phyloP scores from a whole-genome alignment of 2,113 vertebrate genomes.

The Sapayoa aenigma region DNA sequence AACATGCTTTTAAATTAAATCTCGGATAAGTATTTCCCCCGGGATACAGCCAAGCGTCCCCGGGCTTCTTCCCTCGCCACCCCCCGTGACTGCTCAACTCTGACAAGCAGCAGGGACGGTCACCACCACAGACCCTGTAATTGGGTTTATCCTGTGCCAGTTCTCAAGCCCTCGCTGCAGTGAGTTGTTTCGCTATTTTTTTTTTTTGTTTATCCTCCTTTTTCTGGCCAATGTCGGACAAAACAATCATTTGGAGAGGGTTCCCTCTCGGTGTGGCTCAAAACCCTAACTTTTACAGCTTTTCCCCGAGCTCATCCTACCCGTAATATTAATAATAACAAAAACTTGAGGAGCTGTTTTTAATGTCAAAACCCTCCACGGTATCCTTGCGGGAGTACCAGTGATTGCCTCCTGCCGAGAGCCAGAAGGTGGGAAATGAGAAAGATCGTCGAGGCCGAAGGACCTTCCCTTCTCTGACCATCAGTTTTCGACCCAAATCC shows the following conservation, averaged over 20 bases:
- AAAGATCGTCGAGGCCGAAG: neutral
- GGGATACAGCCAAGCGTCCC: neutral
- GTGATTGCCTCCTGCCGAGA: neutral
- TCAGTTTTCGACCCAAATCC: neutral
- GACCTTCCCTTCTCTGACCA: neutral
- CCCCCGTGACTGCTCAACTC: neutral
- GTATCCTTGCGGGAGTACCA: neutral
- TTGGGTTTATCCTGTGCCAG: neutral
- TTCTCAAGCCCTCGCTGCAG: neutral
- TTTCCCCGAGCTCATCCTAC: neutral
- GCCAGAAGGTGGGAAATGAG: neutral
- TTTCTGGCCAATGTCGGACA: neutral
- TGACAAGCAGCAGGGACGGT: neutral
- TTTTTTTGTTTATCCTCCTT: neutral
- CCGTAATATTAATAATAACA: neutral
- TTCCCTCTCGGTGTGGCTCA: neutral
- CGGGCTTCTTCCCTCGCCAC: neutral
- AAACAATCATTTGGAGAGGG: neutral
- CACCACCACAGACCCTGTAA: neutral
- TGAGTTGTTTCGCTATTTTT: neutral
- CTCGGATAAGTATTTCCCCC: neutral
- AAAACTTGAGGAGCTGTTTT: neutral
- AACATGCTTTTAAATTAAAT: neutral
- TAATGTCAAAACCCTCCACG: neutral
- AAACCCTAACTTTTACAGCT: neutral